These are phyloP conservation scores for Enteromius argenteus DNA, from an alignment of 2,797 vertebrate genomes.

Conservation along the genomic window DNA sequence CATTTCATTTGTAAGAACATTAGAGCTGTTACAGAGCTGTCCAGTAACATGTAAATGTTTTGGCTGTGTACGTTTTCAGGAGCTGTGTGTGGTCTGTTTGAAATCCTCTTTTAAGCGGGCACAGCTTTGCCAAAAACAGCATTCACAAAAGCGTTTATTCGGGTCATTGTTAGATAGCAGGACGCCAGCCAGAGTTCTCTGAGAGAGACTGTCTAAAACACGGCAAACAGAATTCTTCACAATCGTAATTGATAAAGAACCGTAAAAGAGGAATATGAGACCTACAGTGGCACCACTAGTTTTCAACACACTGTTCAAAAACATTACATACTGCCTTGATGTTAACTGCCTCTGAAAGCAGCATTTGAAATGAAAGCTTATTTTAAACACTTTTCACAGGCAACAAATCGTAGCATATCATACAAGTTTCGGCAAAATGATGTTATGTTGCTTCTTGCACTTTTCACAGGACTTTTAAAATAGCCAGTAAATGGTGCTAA, in stretches of 20 bases:
- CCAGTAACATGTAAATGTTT: constrained; percentile 11
- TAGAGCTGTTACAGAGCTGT: constrained; percentile 22
- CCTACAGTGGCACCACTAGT: neutral
- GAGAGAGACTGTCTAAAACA: constrained; percentile 13
- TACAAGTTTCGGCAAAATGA: neutral
- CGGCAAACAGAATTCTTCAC: constrained; percentile 25
- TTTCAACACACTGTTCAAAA: constrained; percentile 27
- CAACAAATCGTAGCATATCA: neutral
- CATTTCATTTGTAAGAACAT: constrained; percentile 21
- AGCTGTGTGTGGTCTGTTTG: constrained; percentile 59
- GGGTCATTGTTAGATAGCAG: constrained; percentile 31
- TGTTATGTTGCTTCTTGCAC: neutral
- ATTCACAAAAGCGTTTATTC: constrained; percentile 39
- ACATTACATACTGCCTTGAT: neutral
- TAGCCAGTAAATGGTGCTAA: neutral
- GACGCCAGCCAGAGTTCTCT: constrained; percentile 39
- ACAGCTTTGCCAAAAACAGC: constrained; percentile 58
- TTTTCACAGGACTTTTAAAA: neutral
- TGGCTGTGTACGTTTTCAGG: constrained; percentile 19
- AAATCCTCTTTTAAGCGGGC: constrained; percentile 35
- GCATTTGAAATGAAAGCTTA: neutral
- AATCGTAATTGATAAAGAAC: constrained; percentile 33
- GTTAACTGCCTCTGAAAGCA: neutral
- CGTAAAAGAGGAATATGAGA: constrained; percentile 28
- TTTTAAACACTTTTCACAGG: neutral